Conservation (phyloP, 2,888 invertebrate genomes). For the Diloba caeruleocephala region DNA sequence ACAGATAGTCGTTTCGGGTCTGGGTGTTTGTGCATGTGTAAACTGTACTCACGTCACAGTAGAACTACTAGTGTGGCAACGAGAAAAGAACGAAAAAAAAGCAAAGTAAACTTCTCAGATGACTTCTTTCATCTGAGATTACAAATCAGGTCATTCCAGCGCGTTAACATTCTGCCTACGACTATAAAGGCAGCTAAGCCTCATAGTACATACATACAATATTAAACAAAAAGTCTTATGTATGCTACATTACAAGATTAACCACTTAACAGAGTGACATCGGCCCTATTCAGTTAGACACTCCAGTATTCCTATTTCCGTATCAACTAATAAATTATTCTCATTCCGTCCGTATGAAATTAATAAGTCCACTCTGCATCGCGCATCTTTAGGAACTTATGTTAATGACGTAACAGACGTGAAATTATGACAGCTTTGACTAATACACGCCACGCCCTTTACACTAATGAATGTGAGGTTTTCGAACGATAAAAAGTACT, state of each 20-base stretch:
- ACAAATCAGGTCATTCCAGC: not conserved
- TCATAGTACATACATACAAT: too few species aligned
- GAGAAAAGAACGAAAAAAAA: slow-evolving; percentile 1
- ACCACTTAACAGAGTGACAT: too few species aligned
- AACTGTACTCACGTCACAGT: too few species aligned
- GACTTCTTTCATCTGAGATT: not conserved
- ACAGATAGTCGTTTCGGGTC: too few species aligned
- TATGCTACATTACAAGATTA: too few species aligned
- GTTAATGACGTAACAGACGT: not conserved
- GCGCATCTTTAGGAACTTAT: not conserved
- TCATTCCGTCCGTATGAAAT: not conserved
- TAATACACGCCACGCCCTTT: not conserved
- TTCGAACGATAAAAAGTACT: slow-evolving; percentile 7
- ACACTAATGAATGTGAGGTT: slow-evolving; percentile 3
- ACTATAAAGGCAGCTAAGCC: too few species aligned
- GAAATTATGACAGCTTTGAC: not conserved
- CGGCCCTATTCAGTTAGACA: too few species aligned
- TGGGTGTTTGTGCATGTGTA: too few species aligned
- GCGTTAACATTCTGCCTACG: not conserved
- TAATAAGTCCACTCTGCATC: slow-evolving; percentile 3
- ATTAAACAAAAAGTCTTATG: too few species aligned
- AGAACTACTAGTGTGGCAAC: too few species aligned
- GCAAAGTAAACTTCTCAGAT: not conserved
- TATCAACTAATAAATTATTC: not conserved
- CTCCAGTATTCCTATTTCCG: slow-evolving; percentile 8